A percentile compares a stretch with the other conserved stretches of the same genome.
Evolutionary conservation across 1,140 invertebrate genomes (phyloP).

Genomic region (Macrotrachela quadricornifera): DNA sequence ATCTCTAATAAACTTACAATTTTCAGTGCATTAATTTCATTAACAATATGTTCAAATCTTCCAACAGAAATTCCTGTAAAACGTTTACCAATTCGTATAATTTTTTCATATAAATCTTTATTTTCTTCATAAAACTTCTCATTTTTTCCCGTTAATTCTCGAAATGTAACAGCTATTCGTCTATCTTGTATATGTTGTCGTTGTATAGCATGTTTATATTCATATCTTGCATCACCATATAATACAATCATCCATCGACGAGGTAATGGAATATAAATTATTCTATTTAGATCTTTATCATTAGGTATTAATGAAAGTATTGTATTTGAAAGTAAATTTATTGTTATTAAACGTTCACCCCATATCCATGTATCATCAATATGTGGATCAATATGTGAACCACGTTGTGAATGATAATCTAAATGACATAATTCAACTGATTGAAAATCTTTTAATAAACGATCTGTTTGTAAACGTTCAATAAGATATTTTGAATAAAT

Average conservation of each 20-base stretch:
- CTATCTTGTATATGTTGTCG: slow-evolving; percentile 53
- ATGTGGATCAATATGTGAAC: slow-evolving; percentile 84
- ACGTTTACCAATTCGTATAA: no score
- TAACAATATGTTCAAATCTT: no score
- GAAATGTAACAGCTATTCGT: slow-evolving; percentile 69
- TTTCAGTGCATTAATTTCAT: no score
- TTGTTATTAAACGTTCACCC: slow-evolving; percentile 83
- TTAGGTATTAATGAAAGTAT: slow-evolving; percentile 50
- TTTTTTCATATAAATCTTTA: no score
- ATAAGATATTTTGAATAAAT: slow-evolving; percentile 55
- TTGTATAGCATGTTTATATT: slow-evolving; percentile 69
- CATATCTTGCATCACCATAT: slow-evolving; percentile 55
- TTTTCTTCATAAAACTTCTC: no score
- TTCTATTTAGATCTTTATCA: slow-evolving; percentile 11
- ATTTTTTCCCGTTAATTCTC: slow-evolving; percentile 52
- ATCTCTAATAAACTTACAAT: no score
- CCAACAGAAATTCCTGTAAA: no score
- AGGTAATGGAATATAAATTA: slow-evolving; percentile 64
- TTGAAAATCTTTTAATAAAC: slow-evolving; percentile 48
- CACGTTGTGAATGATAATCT: slow-evolving; percentile 63
- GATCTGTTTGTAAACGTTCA: slow-evolving; percentile 44
- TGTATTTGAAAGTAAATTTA: slow-evolving; percentile 62
- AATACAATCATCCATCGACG: slow-evolving; percentile 60
- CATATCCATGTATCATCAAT: slow-evolving; percentile 97
- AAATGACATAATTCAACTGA: slow-evolving; percentile 88